phyloP scores from a whole-genome alignment of 2,888 invertebrate species.

The Tuberolachnus salignus region DNA sequence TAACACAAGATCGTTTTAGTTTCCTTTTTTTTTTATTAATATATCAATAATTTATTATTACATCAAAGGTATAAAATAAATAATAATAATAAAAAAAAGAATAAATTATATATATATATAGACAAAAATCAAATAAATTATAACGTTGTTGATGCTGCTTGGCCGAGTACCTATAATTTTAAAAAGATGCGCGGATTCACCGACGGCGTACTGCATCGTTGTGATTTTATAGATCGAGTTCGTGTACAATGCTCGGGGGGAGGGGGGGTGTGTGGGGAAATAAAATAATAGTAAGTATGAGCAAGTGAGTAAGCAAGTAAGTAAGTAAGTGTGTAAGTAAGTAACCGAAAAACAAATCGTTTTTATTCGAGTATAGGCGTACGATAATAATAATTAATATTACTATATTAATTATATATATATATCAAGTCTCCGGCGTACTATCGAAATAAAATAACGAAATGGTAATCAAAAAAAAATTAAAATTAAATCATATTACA shows the following conservation, averaged over 20 bases:
- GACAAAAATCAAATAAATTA: neutral
- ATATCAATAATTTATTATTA: constrained; percentile 8
- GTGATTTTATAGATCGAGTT: no score
- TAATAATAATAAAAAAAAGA: neutral
- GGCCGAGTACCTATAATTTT: no score
- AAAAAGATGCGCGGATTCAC: no score
- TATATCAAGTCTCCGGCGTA: constrained; percentile 13
- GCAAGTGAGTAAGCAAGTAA: no score
- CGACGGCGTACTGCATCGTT: no score
- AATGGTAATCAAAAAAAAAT: constrained; percentile 31
- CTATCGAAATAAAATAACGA: neutral
- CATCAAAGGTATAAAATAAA: neutral
- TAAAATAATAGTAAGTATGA: no score
- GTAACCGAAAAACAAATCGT: constrained; percentile 26
- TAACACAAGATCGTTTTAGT: neutral
- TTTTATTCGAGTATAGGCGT: constrained; percentile 2
- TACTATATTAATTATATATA: no score
- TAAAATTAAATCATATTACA: constrained; percentile 3
- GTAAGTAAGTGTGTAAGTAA: no score
- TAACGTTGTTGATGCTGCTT: neutral
- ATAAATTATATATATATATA: neutral
- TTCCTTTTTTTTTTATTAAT: neutral
- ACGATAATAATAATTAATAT: no score
- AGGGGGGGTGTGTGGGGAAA: no score
- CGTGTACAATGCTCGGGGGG: no score